Conservation (phyloP, 2,888 invertebrate genomes). For the Seladonia tumulorum region DNA sequence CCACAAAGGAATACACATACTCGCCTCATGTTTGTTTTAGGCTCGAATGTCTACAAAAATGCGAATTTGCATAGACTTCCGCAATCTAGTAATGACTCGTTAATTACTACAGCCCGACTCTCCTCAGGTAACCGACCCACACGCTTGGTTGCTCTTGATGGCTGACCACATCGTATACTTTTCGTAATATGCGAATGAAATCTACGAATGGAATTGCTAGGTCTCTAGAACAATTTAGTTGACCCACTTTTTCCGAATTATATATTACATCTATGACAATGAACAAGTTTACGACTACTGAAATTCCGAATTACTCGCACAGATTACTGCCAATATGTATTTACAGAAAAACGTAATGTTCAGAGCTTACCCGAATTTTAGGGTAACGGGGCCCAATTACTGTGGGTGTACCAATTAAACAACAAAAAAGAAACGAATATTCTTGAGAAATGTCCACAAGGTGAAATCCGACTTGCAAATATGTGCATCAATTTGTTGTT, state of each 20-base stretch:
- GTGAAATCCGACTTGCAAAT: conserved; percentile 7
- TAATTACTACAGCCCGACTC: conserved; percentile 11
- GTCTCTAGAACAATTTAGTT: not conserved
- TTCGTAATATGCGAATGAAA: not conserved
- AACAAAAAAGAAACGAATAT: not conserved
- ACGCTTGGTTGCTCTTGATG: not conserved
- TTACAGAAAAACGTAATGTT: no score
- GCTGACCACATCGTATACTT: conserved; percentile 6
- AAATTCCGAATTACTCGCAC: not conserved
- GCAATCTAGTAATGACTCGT: conserved; percentile 2
- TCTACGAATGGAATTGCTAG: not conserved
- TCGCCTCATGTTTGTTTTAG: not conserved
- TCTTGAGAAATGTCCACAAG: not conserved
- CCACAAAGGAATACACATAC: not conserved
- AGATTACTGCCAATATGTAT: no score
- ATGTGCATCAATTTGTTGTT: conserved; percentile 5
- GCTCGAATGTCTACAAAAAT: not conserved
- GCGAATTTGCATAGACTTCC: not conserved
- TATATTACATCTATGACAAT: not conserved
- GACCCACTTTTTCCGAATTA: conserved; percentile 1
- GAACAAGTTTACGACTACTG: not conserved
- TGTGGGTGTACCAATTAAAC: no score
- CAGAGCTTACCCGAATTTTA: no score
- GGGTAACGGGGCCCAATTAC: no score
- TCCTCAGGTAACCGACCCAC: conserved; percentile 8